A percentile compares a stretch with the other conserved stretches of the same genome.
Evolutionary conservation across 2,888 invertebrate genomes (phyloP).

Genomic region (Leptogaster cylindrica): DNA sequence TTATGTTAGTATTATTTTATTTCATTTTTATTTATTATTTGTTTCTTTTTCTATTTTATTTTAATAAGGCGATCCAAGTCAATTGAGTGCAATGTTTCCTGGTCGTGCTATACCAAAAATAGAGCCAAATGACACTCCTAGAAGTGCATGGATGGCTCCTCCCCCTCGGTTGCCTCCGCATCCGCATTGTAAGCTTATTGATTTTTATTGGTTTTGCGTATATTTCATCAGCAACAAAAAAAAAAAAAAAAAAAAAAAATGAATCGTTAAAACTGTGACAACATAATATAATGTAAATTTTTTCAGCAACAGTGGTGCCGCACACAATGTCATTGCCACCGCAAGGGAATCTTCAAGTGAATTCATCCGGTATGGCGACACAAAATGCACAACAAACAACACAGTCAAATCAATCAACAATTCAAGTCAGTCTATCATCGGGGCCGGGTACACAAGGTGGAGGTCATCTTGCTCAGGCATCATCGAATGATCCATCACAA

Average conservation of each 20-base stretch:
- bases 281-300: background rate
- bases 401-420: slow-evolving; percentile 42
- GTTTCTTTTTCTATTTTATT: slow-evolving; percentile 48
- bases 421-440: slow-evolving; percentile 36
- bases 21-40: slow-evolving; percentile 23
- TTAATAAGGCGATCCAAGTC: slow-evolving; percentile 60
- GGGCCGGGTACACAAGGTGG: slow-evolving; percentile 48
- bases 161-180: slow-evolving; percentile 58
- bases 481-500: slow-evolving; percentile 55
- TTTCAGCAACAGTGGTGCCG: slow-evolving; percentile 57
- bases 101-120: slow-evolving; percentile 63
- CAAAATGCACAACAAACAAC: slow-evolving; percentile 57
- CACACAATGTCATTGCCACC: slow-evolving; percentile 59
- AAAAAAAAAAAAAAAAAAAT: too few species aligned
- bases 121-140: slow-evolving; percentile 59
- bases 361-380: slow-evolving; percentile 58
- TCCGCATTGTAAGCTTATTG: slow-evolving; percentile 60
- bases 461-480: slow-evolving; percentile 55
- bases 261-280: background rate
- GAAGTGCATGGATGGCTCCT: slow-evolving; percentile 60
- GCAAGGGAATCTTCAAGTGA: slow-evolving; percentile 47
- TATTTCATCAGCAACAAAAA: background rate
- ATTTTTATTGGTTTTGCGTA: slow-evolving; percentile 42
- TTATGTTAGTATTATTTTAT: background rate
- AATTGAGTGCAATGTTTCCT: slow-evolving; percentile 60